Base-by-base conservation (phyloP, 1,140 invertebrate species). In the Panagrolaimus sp. region DNA sequence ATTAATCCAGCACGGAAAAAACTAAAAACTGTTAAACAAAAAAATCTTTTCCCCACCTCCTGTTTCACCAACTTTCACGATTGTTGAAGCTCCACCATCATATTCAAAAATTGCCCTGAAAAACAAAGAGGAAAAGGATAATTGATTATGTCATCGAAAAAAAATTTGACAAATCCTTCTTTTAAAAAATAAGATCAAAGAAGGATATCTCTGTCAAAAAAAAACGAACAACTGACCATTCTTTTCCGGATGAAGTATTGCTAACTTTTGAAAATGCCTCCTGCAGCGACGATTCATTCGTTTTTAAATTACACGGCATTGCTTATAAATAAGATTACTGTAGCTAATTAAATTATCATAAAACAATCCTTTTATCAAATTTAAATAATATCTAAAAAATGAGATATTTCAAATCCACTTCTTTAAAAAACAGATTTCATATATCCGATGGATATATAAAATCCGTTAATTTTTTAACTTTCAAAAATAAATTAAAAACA, bases 41-140 rank as follows among this genome's bases (percentile, higher is more conserved):
- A 24, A 15, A n/a, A 10, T 15, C 2, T 3, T n/a, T 65, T 14
- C 32, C 67, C 81, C 43, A 76, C 75, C 65, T 82, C 76, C 76
- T 15, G 3, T 64, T 15, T 62, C 68, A 17, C 73, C 76, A 21
- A 81, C 24, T 63, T 75, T 70, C 8, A 78, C 24, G 44, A 78
- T 81, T 68, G 32, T 38, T 38, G 78, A 82, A 17, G 79, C 79
- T 32, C 55, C 58, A 21, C 68, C 79, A 46, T 78, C 76, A 44
- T 78, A 78, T 38, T 80, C 76, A 45, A 81, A 79, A 63, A 78
- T 78, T 21, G 45, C 55, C 76, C 76, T 78, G 55, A 70, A 81
- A 70, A 63, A 32, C 26, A 48, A 5, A 38, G 24, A 9, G 9
- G 1, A 28, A 28, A 10, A 65, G 43, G n/a, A 32, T 68, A 21